Evolutionary conservation across 2,888 invertebrate species (phyloP).

Genomic region (Tortrix viridana): DNA sequence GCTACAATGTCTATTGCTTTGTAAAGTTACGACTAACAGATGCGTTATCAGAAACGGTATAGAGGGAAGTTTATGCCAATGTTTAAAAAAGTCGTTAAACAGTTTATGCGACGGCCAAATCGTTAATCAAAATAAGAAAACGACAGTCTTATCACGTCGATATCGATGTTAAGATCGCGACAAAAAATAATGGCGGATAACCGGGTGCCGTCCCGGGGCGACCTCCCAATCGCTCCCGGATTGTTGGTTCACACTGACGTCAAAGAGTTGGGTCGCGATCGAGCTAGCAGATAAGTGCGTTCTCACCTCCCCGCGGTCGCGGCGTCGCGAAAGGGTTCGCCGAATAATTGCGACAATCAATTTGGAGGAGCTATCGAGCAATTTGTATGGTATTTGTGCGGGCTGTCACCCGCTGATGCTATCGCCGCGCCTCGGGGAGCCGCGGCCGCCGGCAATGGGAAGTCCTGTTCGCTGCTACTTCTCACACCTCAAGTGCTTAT

Average conservation of each 20-base stretch:
- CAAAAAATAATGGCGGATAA: conserved; percentile 71
- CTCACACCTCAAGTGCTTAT: conserved; percentile 72
- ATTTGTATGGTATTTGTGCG: conserved; percentile 84
- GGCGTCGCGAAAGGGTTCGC: conserved; percentile 77
- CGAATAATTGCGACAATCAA: conserved; percentile 84
- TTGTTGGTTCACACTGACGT: conserved; percentile 76
- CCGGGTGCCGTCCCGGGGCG: conserved; percentile 63
- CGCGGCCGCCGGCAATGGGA: conserved; percentile 62
- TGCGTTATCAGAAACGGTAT: conserved; percentile 42
- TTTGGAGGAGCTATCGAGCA: conserved; percentile 80
- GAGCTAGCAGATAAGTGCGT: conserved; percentile 75
- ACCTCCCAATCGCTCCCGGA: conserved; percentile 59
- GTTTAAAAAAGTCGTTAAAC: conserved; percentile 57
- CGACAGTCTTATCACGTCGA: conserved; percentile 59
- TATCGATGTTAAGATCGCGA: conserved; percentile 66
- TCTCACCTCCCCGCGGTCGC: conserved; percentile 81
- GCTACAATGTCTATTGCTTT: conserved; percentile 43
- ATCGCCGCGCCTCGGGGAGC: conserved; percentile 75
- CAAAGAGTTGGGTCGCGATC: conserved; percentile 77
- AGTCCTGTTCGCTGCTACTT: conserved; percentile 67
- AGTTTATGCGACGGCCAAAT: conserved; percentile 48
- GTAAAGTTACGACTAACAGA: conserved; percentile 48
- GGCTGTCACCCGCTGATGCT: conserved; percentile 82
- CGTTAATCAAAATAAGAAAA: conserved; percentile 63
- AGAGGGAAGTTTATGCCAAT: conserved; percentile 37